These are phyloP conservation scores for Taurulus bubalis DNA, from an alignment of 2,113 vertebrate species.

Conservation along the genomic window DNA sequence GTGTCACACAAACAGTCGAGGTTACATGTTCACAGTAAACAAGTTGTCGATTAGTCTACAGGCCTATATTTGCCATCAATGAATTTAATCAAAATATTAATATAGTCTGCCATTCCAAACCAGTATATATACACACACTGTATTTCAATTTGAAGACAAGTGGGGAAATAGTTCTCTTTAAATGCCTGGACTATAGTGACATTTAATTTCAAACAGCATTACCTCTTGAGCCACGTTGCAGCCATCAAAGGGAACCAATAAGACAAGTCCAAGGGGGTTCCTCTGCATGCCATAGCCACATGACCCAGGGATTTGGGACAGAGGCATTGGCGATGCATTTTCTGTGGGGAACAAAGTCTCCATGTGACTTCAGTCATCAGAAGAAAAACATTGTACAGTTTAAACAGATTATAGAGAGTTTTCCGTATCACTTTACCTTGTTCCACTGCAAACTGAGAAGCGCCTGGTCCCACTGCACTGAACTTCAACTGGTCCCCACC, in stretches of 20 bases:
- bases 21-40: neutral
- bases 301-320: conserved; percentile 59
- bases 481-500: conserved; percentile 60
- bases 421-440: conserved; percentile 39
- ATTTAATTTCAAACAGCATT: neutral
- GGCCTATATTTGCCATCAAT: neutral
- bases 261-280: conserved; percentile 33
- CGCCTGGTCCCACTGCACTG: conserved; percentile 42
- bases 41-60: neutral
- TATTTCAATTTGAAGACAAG: neutral
- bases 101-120: neutral
- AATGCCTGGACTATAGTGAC: neutral
- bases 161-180: neutral
- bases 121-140: neutral
- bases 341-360: conserved; percentile 11
- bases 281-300: conserved; percentile 71
- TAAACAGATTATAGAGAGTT: neutral
- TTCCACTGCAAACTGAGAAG: conserved; percentile 37
- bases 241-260: conserved; percentile 67
- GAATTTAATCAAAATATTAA: no score
- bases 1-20: neutral
- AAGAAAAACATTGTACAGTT: neutral
- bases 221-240: conserved; percentile 66
- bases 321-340: conserved; percentile 23
- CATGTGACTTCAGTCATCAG: neutral